These are phyloP conservation scores for Neoascia interrupta DNA, from an alignment of 2,888 invertebrate species.

Conservation along the genomic window DNA sequence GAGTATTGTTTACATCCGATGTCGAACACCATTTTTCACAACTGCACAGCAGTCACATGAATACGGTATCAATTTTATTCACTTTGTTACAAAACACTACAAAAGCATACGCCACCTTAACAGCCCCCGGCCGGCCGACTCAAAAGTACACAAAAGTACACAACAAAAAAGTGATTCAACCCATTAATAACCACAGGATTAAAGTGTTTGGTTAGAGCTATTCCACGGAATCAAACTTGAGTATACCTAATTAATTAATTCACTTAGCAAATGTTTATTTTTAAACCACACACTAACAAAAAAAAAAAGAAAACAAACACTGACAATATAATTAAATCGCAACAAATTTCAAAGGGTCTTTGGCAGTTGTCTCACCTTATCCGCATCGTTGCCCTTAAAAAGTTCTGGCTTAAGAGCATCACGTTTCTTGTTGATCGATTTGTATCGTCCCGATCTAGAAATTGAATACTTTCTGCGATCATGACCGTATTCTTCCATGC, in stretches of 20 bases:
- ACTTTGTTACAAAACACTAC: no score
- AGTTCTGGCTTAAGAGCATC: slow-evolving; percentile 81
- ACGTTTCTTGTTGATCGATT: slow-evolving; percentile 81
- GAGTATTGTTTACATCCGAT: no score
- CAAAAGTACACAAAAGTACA: background rate
- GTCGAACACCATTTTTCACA: no score
- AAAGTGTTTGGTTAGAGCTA: background rate
- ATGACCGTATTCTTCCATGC: slow-evolving; percentile 75
- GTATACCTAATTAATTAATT: slow-evolving; percentile 38
- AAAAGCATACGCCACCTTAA: no score
- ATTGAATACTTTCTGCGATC: slow-evolving; percentile 81
- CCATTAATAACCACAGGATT: slow-evolving; percentile 32
- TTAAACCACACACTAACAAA: slow-evolving; percentile 17
- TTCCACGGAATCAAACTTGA: slow-evolving; percentile 7
- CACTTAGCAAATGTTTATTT: slow-evolving; percentile 32
- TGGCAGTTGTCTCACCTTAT: slow-evolving; percentile 51
- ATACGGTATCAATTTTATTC: no score
- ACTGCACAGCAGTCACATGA: no score
- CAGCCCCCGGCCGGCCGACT: no score
- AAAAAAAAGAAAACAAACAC: no score
- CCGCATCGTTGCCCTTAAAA: slow-evolving; percentile 77
- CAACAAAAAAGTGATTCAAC: slow-evolving; percentile 19
- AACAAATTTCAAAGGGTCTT: background rate
- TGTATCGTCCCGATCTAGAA: slow-evolving; percentile 83
- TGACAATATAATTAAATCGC: background rate